These are phyloP conservation scores for Babylonia areolata DNA, from an alignment of 1,140 invertebrate species.

Conservation along the genomic window DNA sequence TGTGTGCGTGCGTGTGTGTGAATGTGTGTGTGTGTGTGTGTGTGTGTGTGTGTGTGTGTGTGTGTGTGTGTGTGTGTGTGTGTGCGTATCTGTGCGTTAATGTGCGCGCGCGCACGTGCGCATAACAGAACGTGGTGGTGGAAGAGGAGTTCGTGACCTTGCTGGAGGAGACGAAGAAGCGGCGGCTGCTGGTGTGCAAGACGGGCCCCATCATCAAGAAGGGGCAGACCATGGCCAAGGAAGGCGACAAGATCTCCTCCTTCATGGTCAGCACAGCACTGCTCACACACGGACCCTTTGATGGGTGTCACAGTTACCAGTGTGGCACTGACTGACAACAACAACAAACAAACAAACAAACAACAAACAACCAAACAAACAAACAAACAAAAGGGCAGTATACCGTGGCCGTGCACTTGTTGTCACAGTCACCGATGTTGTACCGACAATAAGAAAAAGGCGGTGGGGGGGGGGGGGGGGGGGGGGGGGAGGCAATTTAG, in stretches of 20 bases:
- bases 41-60: not conserved
- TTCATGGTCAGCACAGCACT: slow-evolving; percentile 11
- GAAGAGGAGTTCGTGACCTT: slow-evolving; percentile 25
- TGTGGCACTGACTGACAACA: too few relatives aligned
- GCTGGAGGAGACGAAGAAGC: slow-evolving; percentile 21
- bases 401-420: too few relatives aligned
- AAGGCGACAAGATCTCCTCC: slow-evolving; percentile 34
- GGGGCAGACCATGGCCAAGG: slow-evolving; percentile 32
- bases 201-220: slow-evolving; percentile 34
- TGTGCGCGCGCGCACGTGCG: not conserved
- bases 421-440: too few relatives aligned
- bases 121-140: not conserved
- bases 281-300: too few relatives aligned
- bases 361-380: too few relatives aligned
- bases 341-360: too few relatives aligned
- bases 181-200: slow-evolving; percentile 26
- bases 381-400: too few relatives aligned
- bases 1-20: not conserved
- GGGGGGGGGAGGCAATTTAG: too few relatives aligned
- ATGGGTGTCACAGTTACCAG: too few relatives aligned
- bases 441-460: too few relatives aligned
- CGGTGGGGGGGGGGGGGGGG: too few relatives aligned
- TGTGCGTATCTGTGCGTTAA: not conserved
- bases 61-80: not conserved
- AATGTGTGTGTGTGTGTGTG: not conserved